These are phyloP conservation scores for Dysidea cf. avara DNA, from an alignment of 37 sponge, comb jelly and placozoan genomes.

Conservation along the genomic window DNA sequence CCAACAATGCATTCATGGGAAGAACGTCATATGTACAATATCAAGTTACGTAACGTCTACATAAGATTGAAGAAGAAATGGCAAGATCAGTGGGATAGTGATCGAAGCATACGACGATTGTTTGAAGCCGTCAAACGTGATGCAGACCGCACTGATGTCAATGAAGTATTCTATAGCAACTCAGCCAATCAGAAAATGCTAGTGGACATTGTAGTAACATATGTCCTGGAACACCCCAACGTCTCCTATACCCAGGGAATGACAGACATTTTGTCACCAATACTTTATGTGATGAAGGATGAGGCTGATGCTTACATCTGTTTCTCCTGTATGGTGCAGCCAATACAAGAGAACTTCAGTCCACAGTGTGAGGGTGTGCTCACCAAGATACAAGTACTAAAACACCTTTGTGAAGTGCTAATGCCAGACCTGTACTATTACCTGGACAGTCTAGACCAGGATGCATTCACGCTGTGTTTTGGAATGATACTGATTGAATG, in stretches of 20 bases:
- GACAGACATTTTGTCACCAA: slow-evolving; percentile 76
- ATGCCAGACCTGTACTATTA: slow-evolving; percentile 53
- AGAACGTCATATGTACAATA: slow-evolving; percentile 44
- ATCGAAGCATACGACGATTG: slow-evolving; percentile 1
- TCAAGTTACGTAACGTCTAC: slow-evolving; percentile 40
- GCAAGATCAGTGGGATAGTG: slow-evolving; percentile 2
- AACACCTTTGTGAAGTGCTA: slow-evolving; percentile 74
- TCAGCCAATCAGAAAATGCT: slow-evolving; percentile 62
- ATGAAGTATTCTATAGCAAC: slow-evolving; percentile 31
- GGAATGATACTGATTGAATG: slow-evolving; percentile 80
- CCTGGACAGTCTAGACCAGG: slow-evolving; percentile 32
- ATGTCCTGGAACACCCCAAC: slow-evolving; percentile 53
- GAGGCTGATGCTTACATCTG: slow-evolving; percentile 74
- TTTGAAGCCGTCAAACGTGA: slow-evolving; percentile 45
- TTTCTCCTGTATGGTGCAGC: slow-evolving; percentile 59
- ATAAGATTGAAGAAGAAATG: slow-evolving; percentile 42
- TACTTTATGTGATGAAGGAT: slow-evolving; percentile 64
- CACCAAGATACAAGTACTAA: slow-evolving; percentile 55
- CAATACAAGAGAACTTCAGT: slow-evolving; percentile 51
- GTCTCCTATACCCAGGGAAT: slow-evolving; percentile 81
- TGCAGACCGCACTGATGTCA: slow-evolving; percentile 68
- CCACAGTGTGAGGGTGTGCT: slow-evolving; percentile 65
- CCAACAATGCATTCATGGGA: slow-evolving; percentile 38
- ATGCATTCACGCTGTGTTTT: slow-evolving; percentile 70
- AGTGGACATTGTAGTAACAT: slow-evolving; percentile 52